Percentiles rank a stretch among this genome's conserved stretches.
Conservation (phyloP, 2,888 invertebrate species). For the Mamestra brassicae region DNA sequence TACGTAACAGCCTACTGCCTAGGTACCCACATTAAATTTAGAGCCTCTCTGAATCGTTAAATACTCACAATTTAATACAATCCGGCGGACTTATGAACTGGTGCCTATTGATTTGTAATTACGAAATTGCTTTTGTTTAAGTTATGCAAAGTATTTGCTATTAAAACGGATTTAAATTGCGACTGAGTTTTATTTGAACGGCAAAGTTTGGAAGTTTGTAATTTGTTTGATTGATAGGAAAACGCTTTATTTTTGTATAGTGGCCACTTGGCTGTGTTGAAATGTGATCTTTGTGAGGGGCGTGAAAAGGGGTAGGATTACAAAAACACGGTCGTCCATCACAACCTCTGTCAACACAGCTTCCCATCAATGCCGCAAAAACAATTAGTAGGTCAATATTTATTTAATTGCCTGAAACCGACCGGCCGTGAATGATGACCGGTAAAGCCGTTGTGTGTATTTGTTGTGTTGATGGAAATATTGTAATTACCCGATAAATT, state of each 20-base stretch:
- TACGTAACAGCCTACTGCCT: conserved; percentile 78
- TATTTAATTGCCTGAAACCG: conserved; percentile 85
- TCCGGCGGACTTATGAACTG: conserved; percentile 75
- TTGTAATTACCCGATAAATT: conserved; percentile 54
- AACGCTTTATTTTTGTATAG: conserved; percentile 64
- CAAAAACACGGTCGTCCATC: conserved; percentile 86
- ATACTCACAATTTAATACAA: conserved; percentile 78
- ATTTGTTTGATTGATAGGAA: conserved; percentile 68
- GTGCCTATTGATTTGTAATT: conserved; percentile 82
- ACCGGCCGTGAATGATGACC: conserved; percentile 80
- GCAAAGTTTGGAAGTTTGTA: conserved; percentile 68
- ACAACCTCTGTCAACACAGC: conserved; percentile 86
- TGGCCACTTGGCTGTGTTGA: conserved; percentile 73
- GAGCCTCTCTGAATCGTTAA: conserved; percentile 73
- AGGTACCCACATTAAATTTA: conserved; percentile 76
- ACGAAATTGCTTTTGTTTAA: conserved; percentile 78
- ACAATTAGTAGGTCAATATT: conserved; percentile 90
- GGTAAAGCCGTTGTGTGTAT: conserved; percentile 69
- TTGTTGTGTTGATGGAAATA: conserved; percentile 59
- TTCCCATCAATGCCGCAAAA: conserved; percentile 87
- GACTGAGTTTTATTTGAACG: conserved; percentile 71
- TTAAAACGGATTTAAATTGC: conserved; percentile 74
- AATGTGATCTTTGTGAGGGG: conserved; percentile 74
- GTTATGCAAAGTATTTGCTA: conserved; percentile 80
- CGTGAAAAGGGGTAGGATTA: conserved; percentile 80